A percentile compares a stretch with the other conserved stretches of the same genome.
Evolutionary conservation across 2,113 vertebrate species (phyloP).

Genomic region (Corvus moneduloides): DNA sequence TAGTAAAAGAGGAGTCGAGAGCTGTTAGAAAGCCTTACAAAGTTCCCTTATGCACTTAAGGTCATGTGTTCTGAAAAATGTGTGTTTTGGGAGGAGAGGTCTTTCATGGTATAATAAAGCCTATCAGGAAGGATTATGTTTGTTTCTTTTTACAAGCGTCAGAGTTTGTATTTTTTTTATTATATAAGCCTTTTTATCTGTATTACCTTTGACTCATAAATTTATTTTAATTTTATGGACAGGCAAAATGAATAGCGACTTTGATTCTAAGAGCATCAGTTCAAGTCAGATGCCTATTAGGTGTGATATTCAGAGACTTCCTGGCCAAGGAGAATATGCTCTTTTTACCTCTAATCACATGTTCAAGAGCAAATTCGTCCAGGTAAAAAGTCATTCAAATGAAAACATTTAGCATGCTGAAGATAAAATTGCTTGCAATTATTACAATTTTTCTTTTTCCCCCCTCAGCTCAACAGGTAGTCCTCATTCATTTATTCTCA

Average conservation of each 20-base stretch:
- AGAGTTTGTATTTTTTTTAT: neutral
- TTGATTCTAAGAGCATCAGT: neutral
- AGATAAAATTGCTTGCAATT: neutral
- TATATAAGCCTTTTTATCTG: neutral
- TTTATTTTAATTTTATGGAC: neutral
- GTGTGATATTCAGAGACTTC: slow-evolving; percentile 40
- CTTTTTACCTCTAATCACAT: slow-evolving; percentile 44
- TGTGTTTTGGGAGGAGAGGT: neutral
- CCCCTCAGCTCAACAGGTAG: neutral
- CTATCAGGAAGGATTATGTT: neutral
- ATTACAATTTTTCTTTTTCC: neutral
- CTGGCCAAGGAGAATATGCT: slow-evolving; percentile 52
- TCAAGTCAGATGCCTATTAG: neutral
- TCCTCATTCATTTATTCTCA: neutral
- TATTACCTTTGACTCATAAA: neutral
- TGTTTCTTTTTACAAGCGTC: neutral
- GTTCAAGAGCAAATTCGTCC: slow-evolving; percentile 69
- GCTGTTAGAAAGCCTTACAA: neutral
- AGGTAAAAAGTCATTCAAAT: slow-evolving; percentile 50
- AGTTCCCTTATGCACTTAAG: neutral
- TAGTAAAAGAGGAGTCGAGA: neutral
- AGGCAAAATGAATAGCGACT: slow-evolving; percentile 41
- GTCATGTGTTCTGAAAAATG: neutral
- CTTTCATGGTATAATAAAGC: neutral
- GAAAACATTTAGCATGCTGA: neutral